Base-by-base conservation (phyloP, 2,797 vertebrate genomes). In the Chlorospingus semifuscus region DNA sequence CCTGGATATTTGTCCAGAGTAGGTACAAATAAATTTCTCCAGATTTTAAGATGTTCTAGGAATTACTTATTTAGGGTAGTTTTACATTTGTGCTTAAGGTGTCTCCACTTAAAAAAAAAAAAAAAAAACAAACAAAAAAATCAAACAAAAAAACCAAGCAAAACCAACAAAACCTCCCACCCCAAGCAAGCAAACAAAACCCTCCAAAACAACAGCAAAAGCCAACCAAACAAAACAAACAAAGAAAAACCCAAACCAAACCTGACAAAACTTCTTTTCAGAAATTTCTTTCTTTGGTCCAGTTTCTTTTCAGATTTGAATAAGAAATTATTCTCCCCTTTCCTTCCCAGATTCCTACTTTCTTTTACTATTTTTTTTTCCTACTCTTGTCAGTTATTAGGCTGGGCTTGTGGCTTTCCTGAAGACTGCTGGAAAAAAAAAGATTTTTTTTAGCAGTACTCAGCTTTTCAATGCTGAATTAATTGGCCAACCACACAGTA, bases 401-500 rank as follows among this genome's bases (percentile, higher is more conserved):
- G 8, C 17, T 53, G 15, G 5, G 13, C 4, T 52, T 74, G 26
- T 19, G 42, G 44, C 27, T 83, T 82, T 78, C 42, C 55, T 59
- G 52, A 83, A 61, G n/a, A 22, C 20, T 36, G 11, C 26, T 41
- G 11, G 18, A n/a, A 11, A 57, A 49, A 50, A 74, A 39, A 36
- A 36, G 36, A 36, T 36, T 42, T 46, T 53, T 70, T 80, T 83
- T 32, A 68, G 12, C 44, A 87, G 27, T 56, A 32, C 76, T 91
- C 93, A 91, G 14, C 49, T 75, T 92, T 66, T 83, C 59, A 64
- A n/a, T 89, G 64, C 64, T 9, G 27, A 30, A 78, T 95, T 96
- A 96, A 94, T 52, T 78, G 56, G 52, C 80, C 76, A 83, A 50
- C 64, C 8, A 2, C 71, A 66, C 64, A 81, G 44, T 34, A 84